A percentile compares a stretch with the other conserved stretches of the same genome.
Evolutionary conservation across 2,888 invertebrate species (phyloP).

Genomic region (Acleris holmiana): DNA sequence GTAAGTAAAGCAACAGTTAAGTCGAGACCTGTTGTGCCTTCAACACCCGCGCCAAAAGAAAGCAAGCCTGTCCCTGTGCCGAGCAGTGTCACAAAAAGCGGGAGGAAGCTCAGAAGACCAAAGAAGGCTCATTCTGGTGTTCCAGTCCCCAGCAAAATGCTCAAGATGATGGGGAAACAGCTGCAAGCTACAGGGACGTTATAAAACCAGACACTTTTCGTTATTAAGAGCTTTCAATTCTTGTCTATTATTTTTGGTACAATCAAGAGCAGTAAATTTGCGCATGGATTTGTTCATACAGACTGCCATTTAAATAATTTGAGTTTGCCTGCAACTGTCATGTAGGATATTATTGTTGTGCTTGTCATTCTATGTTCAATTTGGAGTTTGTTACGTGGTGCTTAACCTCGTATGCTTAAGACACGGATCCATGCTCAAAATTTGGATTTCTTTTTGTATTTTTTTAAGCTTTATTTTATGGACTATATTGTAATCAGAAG

Average conservation of each 20-base stretch:
- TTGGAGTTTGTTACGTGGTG: too few species aligned
- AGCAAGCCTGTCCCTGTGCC: conserved; percentile 53
- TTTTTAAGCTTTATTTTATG: too few species aligned
- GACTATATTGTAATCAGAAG: too few species aligned
- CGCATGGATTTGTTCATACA: too few species aligned
- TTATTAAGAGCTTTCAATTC: conserved; percentile 4
- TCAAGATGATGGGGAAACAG: conserved; percentile 57
- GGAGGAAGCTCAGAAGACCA: conserved; percentile 66
- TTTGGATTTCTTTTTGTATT: too few species aligned
- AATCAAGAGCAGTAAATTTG: too few species aligned
- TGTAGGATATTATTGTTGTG: too few species aligned
- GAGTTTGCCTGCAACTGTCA: too few species aligned
- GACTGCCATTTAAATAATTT: too few species aligned
- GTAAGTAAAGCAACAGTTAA: conserved; percentile 44
- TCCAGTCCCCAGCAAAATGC: conserved; percentile 75
- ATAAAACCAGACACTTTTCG: conserved; percentile 23
- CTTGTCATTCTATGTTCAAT: too few species aligned
- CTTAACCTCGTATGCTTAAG: too few species aligned
- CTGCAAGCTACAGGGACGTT: conserved; percentile 48
- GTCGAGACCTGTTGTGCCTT: conserved; percentile 16
- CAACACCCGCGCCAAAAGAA: conserved; percentile 66
- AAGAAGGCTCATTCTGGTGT: conserved; percentile 76
- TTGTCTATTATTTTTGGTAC: neutral
- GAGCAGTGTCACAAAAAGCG: conserved; percentile 61
- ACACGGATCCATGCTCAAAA: too few species aligned